Evolutionary conservation across 2,888 invertebrate genomes (phyloP).

Genomic region (Melieria picta): DNA sequence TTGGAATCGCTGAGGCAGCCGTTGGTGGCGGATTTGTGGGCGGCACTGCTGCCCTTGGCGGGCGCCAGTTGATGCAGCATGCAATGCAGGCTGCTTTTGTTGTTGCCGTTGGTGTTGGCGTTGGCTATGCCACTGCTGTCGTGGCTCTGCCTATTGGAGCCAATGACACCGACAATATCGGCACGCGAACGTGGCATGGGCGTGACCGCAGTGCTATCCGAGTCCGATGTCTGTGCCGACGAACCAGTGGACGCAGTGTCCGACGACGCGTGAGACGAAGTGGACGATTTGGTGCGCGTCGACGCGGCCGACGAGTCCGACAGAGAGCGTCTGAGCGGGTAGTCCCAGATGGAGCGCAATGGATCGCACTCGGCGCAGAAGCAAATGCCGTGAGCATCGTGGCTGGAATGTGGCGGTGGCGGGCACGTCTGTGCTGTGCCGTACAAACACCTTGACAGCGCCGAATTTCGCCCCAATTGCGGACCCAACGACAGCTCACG

Average conservation of each 20-base stretch:
- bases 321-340: slow-evolving; percentile 62
- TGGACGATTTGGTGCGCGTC: slow-evolving; percentile 47
- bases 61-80: slow-evolving; percentile 25
- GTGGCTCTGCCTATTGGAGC: slow-evolving; percentile 56
- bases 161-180: slow-evolving; percentile 62
- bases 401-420: slow-evolving; percentile 12
- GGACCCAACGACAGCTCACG: too few relatives aligned
- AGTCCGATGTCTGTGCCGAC: slow-evolving; percentile 27
- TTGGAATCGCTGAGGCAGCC: slow-evolving; percentile 53
- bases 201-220: slow-evolving; percentile 7
- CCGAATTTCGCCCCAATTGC: too few relatives aligned
- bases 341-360: slow-evolving; percentile 64
- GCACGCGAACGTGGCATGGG: slow-evolving; percentile 47
- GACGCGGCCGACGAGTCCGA: slow-evolving; percentile 60
- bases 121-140: slow-evolving; percentile 26
- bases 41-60: background rate
- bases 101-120: slow-evolving; percentile 7
- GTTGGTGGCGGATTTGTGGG: background rate
- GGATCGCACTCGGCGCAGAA: slow-evolving; percentile 63
- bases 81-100: slow-evolving; percentile 20
- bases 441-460: too few relatives aligned
- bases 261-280: slow-evolving; percentile 48
- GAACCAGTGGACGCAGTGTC: slow-evolving; percentile 42
- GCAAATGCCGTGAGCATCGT: slow-evolving; percentile 50
- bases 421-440: background rate